These are phyloP conservation scores for Oligia latruncula DNA, from an alignment of 2,888 invertebrate genomes.

Conservation along the genomic window DNA sequence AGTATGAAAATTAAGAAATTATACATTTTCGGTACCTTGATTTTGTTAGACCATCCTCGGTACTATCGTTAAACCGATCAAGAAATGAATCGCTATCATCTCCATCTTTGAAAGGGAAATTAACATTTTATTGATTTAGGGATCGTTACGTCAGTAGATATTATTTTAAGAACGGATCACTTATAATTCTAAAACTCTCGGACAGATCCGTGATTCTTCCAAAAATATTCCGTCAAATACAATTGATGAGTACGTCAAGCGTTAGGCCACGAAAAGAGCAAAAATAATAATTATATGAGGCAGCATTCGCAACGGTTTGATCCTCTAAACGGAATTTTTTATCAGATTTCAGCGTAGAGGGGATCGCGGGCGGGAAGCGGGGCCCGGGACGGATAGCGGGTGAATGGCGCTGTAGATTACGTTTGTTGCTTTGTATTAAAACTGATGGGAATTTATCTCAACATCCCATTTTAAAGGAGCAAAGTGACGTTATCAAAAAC, in stretches of 20 bases:
- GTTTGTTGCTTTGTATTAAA: constrained; percentile 67
- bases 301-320: constrained; percentile 47
- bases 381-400: constrained; percentile 9
- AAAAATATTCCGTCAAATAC: constrained; percentile 8
- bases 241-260: constrained; percentile 21
- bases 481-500: constrained; percentile 73
- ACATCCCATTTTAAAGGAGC: constrained; percentile 64
- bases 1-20: constrained; percentile 27
- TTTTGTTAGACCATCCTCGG: constrained; percentile 26
- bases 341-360: constrained; percentile 50
- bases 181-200: background rate
- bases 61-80: constrained; percentile 39
- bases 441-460: constrained; percentile 67
- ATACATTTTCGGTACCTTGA: constrained; percentile 21
- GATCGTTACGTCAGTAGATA: constrained; percentile 3
- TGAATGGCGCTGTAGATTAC: constrained; percentile 60
- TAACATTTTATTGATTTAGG: constrained; percentile 55
- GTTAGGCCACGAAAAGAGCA: constrained; percentile 35
- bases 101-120: constrained; percentile 45
- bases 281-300: constrained; percentile 48
- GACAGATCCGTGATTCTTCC: background rate
- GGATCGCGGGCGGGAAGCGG: background rate
- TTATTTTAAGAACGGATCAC: constrained; percentile 10
- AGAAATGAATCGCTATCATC: constrained; percentile 47
- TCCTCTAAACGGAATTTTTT: constrained; percentile 51